Evolutionary conservation across 2,888 invertebrate genomes (phyloP), one percentile per base, ranked within the genome.

Genomic region (Rugalucina vietnamica): DNA sequence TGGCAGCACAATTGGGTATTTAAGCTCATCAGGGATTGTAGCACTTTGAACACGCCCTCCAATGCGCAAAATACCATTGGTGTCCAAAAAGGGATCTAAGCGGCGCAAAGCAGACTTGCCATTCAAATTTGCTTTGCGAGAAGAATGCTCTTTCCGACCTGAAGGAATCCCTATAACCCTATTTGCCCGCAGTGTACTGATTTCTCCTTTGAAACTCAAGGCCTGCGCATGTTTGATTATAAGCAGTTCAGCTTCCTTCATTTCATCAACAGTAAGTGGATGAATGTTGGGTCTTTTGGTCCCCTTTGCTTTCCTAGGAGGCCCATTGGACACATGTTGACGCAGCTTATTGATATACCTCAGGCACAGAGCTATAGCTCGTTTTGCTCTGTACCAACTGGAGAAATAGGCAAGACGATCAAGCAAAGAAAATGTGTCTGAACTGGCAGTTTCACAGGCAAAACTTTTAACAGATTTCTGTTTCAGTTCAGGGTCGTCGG

Each of bases 41-140:
- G 84, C 73, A 37, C 76, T 70, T 54, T 34, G 39, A 27, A 81
- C 49, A 27, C 85, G 69, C n/a, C 89, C 91, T 39, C 88, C 89
- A 32, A 90, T 87, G 43, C 87, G 75, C 4, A 91, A 18, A 18
- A 91, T 21, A 14, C 85, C 88, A 18, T 79, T 65, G 18, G 78
- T 36, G 65, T 85, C 87, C 34, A 89, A 14, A 79, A 85, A 85
- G 8, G 88, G 89, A 49, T 89, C 85, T 18, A 88, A 79, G 12
- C 34, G 34, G 54, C 32, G 75, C 29, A 88, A 27, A 18, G 69
- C 18, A 2, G 78, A 80, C 32, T 69, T 60, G 18, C 60, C 49
- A n/a, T n/a, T 70, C 37, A 71, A 43, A 8, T 39, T 27, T n/a
- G 32, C 43, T 18, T 70, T n/a, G 21, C 34, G 50, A 14, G 21